Percentiles rank a stretch among this genome's conserved stretches.
Evolutionary conservation across 2,888 invertebrate genomes (phyloP).

Genomic region (Orchesella flavescens): DNA sequence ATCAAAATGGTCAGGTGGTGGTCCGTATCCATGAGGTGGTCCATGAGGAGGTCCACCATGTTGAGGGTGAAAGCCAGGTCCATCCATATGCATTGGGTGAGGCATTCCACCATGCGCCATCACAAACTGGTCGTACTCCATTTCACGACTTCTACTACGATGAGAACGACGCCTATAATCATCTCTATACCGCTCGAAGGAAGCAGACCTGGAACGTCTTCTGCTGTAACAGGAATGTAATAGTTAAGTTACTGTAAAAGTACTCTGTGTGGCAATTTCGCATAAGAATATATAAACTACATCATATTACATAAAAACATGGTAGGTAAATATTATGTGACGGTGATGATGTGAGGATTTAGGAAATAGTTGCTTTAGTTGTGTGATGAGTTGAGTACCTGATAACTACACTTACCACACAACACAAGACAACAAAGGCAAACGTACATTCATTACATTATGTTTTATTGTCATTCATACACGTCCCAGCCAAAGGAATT

Average conservation of each 20-base stretch:
- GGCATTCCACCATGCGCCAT: slow-evolving; percentile 5
- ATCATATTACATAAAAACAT: too few relatives aligned
- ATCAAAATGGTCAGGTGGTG: neutral
- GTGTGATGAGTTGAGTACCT: too few relatives aligned
- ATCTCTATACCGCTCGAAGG: slow-evolving; percentile 34
- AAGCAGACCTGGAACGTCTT: slow-evolving; percentile 40
- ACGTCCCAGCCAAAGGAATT: neutral
- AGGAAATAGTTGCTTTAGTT: too few relatives aligned
- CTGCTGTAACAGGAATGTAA: slow-evolving; percentile 3
- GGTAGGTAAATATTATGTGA: too few relatives aligned
- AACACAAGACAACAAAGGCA: too few relatives aligned
- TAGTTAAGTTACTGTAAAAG: too few relatives aligned
- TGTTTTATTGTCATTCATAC: neutral
- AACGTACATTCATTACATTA: neutral
- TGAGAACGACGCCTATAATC: slow-evolving; percentile 20
- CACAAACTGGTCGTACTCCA: slow-evolving; percentile 33
- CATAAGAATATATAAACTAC: too few relatives aligned
- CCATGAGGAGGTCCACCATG: neutral
- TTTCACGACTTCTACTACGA: slow-evolving; percentile 30
- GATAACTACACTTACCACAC: too few relatives aligned
- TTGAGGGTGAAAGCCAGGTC: neutral
- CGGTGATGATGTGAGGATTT: too few relatives aligned
- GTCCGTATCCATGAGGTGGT: neutral
- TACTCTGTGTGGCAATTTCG: too few relatives aligned
- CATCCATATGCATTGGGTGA: neutral